Percentiles rank a stretch among this genome's conserved stretches.
phyloP scores from a whole-genome alignment of 2,113 vertebrate species.

The Shinisaurus crocodilurus region DNA sequence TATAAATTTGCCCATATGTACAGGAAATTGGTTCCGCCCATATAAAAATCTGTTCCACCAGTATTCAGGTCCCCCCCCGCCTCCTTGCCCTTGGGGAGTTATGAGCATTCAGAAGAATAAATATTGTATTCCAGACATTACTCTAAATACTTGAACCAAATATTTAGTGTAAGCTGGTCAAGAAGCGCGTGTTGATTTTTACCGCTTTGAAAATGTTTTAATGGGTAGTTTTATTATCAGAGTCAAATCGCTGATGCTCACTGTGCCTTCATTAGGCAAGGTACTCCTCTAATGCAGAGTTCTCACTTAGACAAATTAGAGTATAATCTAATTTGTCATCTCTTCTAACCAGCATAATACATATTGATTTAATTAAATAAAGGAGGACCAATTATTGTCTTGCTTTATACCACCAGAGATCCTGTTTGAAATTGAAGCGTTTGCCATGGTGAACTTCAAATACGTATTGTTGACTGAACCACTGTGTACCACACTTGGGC shows the following conservation, averaged over 20 bases:
- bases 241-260: conserved; percentile 27
- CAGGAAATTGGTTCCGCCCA: not conserved
- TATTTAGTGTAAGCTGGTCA: not conserved
- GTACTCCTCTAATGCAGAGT: conserved; percentile 7
- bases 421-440: conserved; percentile 34
- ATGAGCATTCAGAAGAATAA: not conserved
- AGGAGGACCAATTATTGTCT: conserved; percentile 32
- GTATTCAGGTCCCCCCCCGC: not conserved
- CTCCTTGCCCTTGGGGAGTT: not conserved
- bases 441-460: conserved; percentile 42
- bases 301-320: conserved; percentile 36
- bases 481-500: not conserved
- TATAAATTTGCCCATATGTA: conserved; percentile 15
- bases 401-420: conserved; percentile 57
- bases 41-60: not conserved
- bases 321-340: conserved; percentile 46
- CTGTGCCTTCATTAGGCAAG: conserved; percentile 10
- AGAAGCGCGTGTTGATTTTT: conserved; percentile 1
- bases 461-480: not conserved
- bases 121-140: not conserved
- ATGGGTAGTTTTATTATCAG: conserved; percentile 13
- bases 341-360: conserved; percentile 46
- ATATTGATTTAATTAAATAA: conserved; percentile 45
- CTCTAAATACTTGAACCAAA: conserved; percentile 4
- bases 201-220: conserved; percentile 8